A percentile compares a stretch with the other conserved stretches of the same genome.
Evolutionary conservation across 2,113 vertebrate species (phyloP).

Genomic region (Amblyornis subalaris): DNA sequence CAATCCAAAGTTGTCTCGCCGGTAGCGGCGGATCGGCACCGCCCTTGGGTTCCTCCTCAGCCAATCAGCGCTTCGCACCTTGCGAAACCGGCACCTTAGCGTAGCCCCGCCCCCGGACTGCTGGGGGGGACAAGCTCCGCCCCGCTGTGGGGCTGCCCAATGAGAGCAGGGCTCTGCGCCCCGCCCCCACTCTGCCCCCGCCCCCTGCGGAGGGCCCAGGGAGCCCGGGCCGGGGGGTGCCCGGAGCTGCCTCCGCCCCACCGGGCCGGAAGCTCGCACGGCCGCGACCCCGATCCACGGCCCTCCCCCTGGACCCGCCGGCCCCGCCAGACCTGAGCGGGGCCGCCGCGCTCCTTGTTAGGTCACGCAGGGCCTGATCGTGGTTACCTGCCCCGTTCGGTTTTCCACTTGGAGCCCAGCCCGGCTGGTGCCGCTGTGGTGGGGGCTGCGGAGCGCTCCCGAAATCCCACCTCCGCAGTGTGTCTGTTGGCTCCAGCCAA

Average conservation of each 20-base stretch:
- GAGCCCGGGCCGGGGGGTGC: background rate
- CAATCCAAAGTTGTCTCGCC: background rate
- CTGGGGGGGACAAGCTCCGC: background rate
- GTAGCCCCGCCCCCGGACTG: background rate
- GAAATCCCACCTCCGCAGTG: background rate
- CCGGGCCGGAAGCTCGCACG: too few relatives aligned
- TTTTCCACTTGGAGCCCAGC: background rate
- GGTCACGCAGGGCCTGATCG: background rate
- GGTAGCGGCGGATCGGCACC: background rate
- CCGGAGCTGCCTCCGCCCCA: fast-evolving
- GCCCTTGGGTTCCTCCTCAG: fast-evolving
- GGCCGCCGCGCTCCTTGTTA: fast-evolving
- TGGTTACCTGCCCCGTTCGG: fast-evolving
- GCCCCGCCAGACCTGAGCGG: too few relatives aligned
- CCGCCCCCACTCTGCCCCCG: background rate
- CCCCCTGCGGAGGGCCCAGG: background rate
- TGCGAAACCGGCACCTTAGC: fast-evolving
- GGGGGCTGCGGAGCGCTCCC: background rate
- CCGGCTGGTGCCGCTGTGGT: background rate
- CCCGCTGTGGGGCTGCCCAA: fast-evolving
- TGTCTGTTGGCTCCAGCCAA: background rate
- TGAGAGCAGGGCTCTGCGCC: background rate
- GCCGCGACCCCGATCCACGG: background rate
- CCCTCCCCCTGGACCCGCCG: fast-evolving
- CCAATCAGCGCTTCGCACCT: background rate